Evolutionary conservation across 2,888 invertebrate species (phyloP), one percentile per base, ranked within the genome.

Genomic region (Drosophila emarginata): DNA sequence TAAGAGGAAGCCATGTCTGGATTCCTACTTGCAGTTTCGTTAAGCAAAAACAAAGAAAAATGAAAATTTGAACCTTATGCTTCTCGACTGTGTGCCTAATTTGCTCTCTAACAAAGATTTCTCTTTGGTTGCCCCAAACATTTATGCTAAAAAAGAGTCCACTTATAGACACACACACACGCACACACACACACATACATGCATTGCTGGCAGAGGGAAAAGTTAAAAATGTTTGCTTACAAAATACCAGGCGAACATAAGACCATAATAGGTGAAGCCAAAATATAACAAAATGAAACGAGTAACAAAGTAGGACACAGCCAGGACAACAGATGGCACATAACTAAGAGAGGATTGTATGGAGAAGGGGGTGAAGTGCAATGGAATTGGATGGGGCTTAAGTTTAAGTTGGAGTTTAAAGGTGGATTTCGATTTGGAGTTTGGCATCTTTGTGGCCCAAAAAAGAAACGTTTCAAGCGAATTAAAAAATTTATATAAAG

Each of bases 141-240:
- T 18, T 28, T 2, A 57, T 26, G 54, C 15, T 14, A 5, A 39
- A 40, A 40, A 15, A 40, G 45, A 45, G 18, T 18, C 45, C 18
- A 18, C 26, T 56, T 7, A 45, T 9, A 52, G 26, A 15, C 32
- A 61, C 21, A 56, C 52, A 58, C 39, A 62, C 14, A 51, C 2
- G 54, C 23, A 63, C 39, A 26, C 6, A 56, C 32, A 21, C 6
- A 39, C 14, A 18, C 14, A 40, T 52, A 15, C n/a, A 36, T 28
- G 32, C 45, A 4, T 66, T 26, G 21, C 52, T 12, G 50, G 58
- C 58, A 53, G 54, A 64, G 54, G 64, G 79, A 72, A 75, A 77
- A 39, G 74, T 78, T 78, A 79, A 88, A 85, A 85, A 88, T 84
- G 87, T 84, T 87, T 87, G 79, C 87, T 85, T 80, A 74, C 87